Evolutionary conservation across 2,888 invertebrate genomes (phyloP).

Genomic region (Idaea biselata): DNA sequence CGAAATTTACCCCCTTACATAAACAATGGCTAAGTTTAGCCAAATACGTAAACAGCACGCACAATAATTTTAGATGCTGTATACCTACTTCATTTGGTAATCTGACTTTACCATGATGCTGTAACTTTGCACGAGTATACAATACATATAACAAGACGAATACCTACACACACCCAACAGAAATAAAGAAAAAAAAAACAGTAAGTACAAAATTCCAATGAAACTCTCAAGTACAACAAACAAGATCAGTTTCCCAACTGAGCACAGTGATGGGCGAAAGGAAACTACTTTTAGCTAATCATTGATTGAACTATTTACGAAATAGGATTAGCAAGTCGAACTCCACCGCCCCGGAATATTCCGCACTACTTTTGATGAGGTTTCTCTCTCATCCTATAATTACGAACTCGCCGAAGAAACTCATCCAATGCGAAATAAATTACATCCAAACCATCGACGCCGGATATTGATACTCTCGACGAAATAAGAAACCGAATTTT

Average conservation of each 20-base stretch:
- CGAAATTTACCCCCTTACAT: too few relatives aligned
- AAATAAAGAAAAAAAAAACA: background rate
- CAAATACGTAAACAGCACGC: too few relatives aligned
- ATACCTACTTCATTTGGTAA: too few relatives aligned
- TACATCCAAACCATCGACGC: background rate
- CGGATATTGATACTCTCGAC: background rate
- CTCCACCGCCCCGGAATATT: slow-evolving; percentile 21
- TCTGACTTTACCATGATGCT: too few relatives aligned
- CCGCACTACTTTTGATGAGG: slow-evolving; percentile 32
- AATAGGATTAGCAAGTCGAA: slow-evolving; percentile 32
- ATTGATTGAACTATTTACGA: slow-evolving; percentile 29
- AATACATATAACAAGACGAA: background rate
- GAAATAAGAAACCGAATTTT: background rate
- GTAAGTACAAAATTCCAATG: background rate
- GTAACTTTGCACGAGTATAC: too few relatives aligned
- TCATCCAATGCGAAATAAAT: background rate
- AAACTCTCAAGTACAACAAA: background rate
- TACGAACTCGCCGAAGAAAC: slow-evolving; percentile 7
- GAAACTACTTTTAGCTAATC: slow-evolving; percentile 20
- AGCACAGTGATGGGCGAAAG: background rate
- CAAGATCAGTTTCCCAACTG: background rate
- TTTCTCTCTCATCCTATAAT: slow-evolving; percentile 22
- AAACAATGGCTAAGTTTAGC: too few relatives aligned
- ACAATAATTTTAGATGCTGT: too few relatives aligned
- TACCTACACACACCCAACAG: background rate